phyloP scores from a whole-genome alignment of 2,888 invertebrate species.

The Boloria euphrosyne region DNA sequence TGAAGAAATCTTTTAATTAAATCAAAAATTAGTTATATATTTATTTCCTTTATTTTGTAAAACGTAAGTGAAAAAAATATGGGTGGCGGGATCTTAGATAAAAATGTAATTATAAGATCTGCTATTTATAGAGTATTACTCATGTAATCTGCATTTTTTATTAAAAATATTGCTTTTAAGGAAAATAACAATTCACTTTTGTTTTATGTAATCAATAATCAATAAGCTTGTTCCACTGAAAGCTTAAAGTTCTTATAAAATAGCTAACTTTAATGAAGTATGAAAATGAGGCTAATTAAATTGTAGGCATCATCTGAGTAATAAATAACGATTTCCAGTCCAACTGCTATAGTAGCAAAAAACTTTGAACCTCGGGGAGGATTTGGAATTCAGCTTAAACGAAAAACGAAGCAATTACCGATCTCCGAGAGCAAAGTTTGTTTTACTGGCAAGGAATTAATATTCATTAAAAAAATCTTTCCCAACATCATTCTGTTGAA shows the following conservation, averaged over 20 bases:
- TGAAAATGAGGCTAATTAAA: constrained; percentile 16
- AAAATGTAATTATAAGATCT: too few relatives aligned
- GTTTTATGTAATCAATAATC: background rate
- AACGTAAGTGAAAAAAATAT: too few relatives aligned
- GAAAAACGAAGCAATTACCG: constrained; percentile 74
- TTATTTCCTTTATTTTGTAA: too few relatives aligned
- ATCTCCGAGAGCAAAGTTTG: constrained; percentile 75
- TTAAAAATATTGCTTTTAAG: too few relatives aligned
- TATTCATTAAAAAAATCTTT: constrained; percentile 81
- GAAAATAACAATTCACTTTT: too few relatives aligned
- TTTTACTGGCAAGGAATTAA: constrained; percentile 77
- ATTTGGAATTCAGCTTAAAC: constrained; percentile 63
- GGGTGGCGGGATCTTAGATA: too few relatives aligned
- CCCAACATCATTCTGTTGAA: constrained; percentile 72
- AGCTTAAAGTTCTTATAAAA: constrained; percentile 3
- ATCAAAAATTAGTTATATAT: too few relatives aligned
- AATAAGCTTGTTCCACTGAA: background rate
- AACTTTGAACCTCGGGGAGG: constrained; percentile 55
- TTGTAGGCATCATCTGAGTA: constrained; percentile 27
- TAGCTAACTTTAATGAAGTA: constrained; percentile 7
- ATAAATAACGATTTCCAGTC: constrained; percentile 41
- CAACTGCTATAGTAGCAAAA: constrained; percentile 42
- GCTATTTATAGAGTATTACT: too few relatives aligned
- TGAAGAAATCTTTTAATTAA: too few relatives aligned
- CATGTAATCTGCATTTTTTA: too few relatives aligned